A percentile compares a stretch with the other conserved stretches of the same genome.
These are phyloP conservation scores for Campylomormyrus numenius DNA, from an alignment of 2,113 vertebrate species.

Conservation along the genomic window DNA sequence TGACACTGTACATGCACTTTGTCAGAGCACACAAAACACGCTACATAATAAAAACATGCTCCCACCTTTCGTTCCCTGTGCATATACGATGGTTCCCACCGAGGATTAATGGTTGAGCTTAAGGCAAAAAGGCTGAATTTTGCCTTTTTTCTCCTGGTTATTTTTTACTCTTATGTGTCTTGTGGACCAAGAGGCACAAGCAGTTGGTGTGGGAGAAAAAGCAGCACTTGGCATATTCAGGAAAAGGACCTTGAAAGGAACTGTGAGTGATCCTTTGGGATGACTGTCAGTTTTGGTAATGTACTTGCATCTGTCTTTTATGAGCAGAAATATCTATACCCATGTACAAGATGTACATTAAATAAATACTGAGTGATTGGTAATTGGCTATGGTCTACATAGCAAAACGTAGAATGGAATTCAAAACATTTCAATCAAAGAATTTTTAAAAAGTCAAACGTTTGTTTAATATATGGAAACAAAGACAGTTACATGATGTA, in stretches of 20 bases:
- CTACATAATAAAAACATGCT: neutral
- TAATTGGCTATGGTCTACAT: neutral
- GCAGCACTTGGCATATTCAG: neutral
- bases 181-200: constrained; percentile 62
- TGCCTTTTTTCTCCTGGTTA: constrained; percentile 64
- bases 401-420: neutral
- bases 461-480: neutral
- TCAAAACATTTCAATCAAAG: neutral
- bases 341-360: neutral
- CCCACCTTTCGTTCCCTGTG: constrained; percentile 78
- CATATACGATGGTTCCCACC: constrained; percentile 58
- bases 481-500: neutral
- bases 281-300: neutral
- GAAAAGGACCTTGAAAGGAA: neutral
- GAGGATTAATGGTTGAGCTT: constrained; percentile 63
- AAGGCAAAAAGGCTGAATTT: constrained; percentile 52
- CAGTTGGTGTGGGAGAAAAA: constrained; percentile 56
- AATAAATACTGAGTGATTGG: neutral
- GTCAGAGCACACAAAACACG: neutral
- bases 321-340: neutral
- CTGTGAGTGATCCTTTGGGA: neutral
- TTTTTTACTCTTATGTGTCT: constrained; percentile 66
- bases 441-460: neutral
- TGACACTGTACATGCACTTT: neutral
- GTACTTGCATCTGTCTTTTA: neutral